A percentile compares a stretch with the other conserved stretches of the same genome.
Evolutionary conservation across 2,113 vertebrate species (phyloP).

Genomic region (Acanthochromis polyacanthus): DNA sequence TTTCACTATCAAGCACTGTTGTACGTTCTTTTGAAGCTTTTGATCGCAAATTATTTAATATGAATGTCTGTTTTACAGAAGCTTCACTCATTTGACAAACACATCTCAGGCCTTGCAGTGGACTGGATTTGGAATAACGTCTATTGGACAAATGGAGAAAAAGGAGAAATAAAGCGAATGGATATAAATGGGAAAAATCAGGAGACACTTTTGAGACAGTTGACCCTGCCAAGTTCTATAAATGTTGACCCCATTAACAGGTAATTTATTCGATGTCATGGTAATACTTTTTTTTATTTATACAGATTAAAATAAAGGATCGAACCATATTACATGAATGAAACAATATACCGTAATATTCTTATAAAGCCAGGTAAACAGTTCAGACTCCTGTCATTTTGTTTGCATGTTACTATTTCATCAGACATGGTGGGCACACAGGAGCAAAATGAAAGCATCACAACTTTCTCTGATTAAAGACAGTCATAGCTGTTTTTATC

Average conservation of each 20-base stretch:
- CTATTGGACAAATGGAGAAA: slow-evolving; percentile 88
- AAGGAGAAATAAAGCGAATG: slow-evolving; percentile 88
- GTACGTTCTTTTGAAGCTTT: not conserved
- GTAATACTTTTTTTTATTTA: not conserved
- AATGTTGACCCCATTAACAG: slow-evolving; percentile 88
- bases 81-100: slow-evolving; percentile 86
- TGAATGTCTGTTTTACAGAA: slow-evolving; percentile 82
- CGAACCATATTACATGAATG: not conserved
- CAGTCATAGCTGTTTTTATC: slow-evolving; percentile 5
- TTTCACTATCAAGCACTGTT: no score
- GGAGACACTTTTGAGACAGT: slow-evolving; percentile 83
- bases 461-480: slow-evolving; percentile 1
- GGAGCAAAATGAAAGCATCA: slow-evolving; percentile 55
- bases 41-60: not conserved
- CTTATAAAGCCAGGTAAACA: not conserved
- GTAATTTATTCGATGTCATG: slow-evolving; percentile 78
- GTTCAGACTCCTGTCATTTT: slow-evolving; percentile 13
- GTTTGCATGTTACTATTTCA: slow-evolving; percentile 35
- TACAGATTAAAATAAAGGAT: not conserved
- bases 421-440: slow-evolving; percentile 58
- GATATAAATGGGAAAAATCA: slow-evolving; percentile 87
- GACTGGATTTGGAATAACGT: slow-evolving; percentile 91
- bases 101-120: slow-evolving; percentile 90
- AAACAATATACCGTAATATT: slow-evolving; percentile 5
- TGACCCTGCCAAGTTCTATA: slow-evolving; percentile 85